Base-by-base conservation (phyloP, 2,797 vertebrate genomes). In the Aphelocoma californica region DNA sequence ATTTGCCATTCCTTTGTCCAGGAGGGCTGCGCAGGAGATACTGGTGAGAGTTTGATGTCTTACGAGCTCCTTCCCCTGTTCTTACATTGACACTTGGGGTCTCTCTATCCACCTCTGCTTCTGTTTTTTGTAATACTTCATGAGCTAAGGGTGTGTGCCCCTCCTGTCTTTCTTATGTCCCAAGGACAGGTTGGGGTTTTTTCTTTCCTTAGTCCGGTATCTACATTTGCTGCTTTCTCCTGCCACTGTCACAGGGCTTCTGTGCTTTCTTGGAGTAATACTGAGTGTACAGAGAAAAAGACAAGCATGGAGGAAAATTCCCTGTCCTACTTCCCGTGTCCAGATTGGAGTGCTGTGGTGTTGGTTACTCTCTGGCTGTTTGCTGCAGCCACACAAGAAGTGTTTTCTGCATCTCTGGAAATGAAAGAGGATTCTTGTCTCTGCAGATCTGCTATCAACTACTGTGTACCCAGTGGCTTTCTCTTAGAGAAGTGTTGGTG, bases 1-100 rank as follows among this genome's bases (percentile, higher is more conserved):
- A 10, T 73, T 31, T 86, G 64, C 88, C 94, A 1, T 62, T 93
- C 56, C 79, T 82, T 56, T 67, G 72, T 81, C 45, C 96, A 20
- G 58, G 42, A 64, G 54, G n/a, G 38, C 73, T 92, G 54, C 90
- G 9, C 54, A 91, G 86, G 85, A 96, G 81, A 65, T 29, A 24
- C 78, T 88, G 97, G 97, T 96, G 91, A 96, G 96, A 45, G 23
- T 24, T 47, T 40, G 31, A 24, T n/a, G 29, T 47, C n/a, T 78
- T 62, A 56, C 3, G 56, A 54, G 16, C 32, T 67, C 32, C 38
- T 89, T 82, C 7, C 7, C 21, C 53, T 86, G 18, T 66, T 64
- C n/a, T 56, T 28, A 31, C 38, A 19, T 8, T 44, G 24, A 34
- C 18, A 12, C 19, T 0, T 74, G n/a, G 20, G 31, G 5, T 67